Conservation (phyloP, 2,888 invertebrate species). For the Eupsilia transversa region DNA sequence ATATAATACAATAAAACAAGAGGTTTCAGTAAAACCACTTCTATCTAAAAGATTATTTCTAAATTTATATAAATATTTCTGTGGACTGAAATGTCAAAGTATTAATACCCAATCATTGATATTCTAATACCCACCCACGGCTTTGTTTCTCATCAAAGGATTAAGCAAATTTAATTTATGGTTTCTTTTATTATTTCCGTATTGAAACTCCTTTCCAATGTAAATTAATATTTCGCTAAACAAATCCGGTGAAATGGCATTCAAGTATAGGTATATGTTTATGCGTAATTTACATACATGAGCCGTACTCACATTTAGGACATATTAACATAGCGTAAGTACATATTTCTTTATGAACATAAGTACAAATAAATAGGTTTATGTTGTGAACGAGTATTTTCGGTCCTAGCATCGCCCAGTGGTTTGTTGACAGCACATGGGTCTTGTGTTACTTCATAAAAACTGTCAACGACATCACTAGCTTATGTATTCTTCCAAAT, state of each 20-base stretch:
- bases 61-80: not conserved
- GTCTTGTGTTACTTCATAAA: constrained; percentile 13
- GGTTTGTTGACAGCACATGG: constrained; percentile 38
- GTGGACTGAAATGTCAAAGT: constrained; percentile 31
- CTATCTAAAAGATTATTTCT: not conserved
- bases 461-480: not conserved
- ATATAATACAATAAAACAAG: not conserved
- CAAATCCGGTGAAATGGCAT: constrained; percentile 38
- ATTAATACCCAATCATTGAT: constrained; percentile 8
- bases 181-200: constrained; percentile 6
- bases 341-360: constrained; percentile 37
- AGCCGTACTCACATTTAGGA: constrained; percentile 41
- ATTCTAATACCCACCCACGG: constrained; percentile 19
- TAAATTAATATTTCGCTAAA: constrained; percentile 34
- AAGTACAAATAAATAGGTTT: constrained; percentile 45
- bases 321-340: constrained; percentile 25
- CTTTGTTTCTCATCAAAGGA: constrained; percentile 27
- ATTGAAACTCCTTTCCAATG: constrained; percentile 23
- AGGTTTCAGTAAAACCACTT: not conserved
- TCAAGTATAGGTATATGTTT: constrained; percentile 41
- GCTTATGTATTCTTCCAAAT: not conserved
- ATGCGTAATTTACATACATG: constrained; percentile 40
- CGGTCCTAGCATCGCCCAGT: constrained; percentile 19
- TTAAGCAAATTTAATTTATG: constrained; percentile 22
- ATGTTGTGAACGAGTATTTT: constrained; percentile 23